These are phyloP conservation scores for Fragum sueziense DNA, from an alignment of 2,888 invertebrate species.

Conservation along the genomic window DNA sequence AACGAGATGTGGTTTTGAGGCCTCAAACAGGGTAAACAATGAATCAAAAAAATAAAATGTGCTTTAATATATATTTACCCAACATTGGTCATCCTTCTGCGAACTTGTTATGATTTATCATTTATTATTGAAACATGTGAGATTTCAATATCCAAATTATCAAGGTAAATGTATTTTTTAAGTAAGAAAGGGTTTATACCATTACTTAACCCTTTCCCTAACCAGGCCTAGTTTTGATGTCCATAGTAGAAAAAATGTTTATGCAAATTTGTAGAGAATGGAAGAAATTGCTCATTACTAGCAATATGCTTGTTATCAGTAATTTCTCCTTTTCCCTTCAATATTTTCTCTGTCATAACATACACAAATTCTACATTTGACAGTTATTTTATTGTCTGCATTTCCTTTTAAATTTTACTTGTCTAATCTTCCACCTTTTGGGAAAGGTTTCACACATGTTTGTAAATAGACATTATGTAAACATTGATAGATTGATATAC, in stretches of 20 bases:
- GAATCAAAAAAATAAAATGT: not conserved
- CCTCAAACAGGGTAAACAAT: too few species aligned
- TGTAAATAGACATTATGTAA: not conserved
- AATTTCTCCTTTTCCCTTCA: not conserved
- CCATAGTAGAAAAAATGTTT: not conserved
- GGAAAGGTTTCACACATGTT: not conserved
- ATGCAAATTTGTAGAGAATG: not conserved
- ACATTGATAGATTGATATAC: conserved; percentile 22
- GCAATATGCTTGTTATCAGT: not conserved
- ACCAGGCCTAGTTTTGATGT: not conserved
- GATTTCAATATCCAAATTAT: not conserved
- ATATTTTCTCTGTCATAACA: not conserved
- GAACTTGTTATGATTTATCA: not conserved
- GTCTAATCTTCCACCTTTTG: not conserved
- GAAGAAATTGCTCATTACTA: not conserved
- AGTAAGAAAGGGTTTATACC: not conserved
- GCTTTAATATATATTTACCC: not conserved
- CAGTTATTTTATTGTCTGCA: not conserved
- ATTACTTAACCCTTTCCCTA: not conserved
- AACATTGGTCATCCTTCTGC: not conserved
- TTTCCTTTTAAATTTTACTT: not conserved
- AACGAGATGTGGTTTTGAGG: too few species aligned
- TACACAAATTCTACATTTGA: not conserved
- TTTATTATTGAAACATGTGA: not conserved
- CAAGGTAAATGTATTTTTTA: not conserved